Evolutionary conservation across 2,113 vertebrate species (phyloP).

Genomic region (Tragelaphus scriptus): DNA sequence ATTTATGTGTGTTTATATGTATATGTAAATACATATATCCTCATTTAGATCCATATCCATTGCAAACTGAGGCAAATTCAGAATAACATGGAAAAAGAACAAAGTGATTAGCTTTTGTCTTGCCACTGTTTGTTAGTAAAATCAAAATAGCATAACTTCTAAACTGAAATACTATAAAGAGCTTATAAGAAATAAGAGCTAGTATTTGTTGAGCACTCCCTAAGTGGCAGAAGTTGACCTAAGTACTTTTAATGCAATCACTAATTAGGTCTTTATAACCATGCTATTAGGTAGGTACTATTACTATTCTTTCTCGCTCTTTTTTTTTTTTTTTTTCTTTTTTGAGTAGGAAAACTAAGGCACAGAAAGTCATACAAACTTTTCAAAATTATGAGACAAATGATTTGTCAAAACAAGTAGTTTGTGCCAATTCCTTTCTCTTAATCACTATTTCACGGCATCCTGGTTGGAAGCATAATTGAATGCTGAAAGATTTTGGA

Average conservation of each 20-base stretch:
- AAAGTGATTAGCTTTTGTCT: neutral
- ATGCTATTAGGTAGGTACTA: neutral
- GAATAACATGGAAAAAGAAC: neutral
- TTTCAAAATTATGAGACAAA: neutral
- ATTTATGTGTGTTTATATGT: neutral
- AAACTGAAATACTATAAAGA: neutral
- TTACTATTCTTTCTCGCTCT: neutral
- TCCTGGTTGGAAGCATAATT: neutral
- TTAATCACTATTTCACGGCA: neutral
- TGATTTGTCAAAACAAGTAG: neutral
- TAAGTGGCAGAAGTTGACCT: neutral
- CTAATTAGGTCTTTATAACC: neutral
- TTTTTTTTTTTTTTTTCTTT: neutral
- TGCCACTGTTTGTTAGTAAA: neutral
- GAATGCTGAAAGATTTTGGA: neutral
- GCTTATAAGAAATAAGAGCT: neutral
- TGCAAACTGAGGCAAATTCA: slow-evolving; percentile 4
- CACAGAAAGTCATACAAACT: neutral
- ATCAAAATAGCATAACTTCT: neutral
- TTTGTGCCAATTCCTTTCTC: neutral
- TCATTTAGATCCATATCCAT: neutral
- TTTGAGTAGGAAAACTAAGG: neutral
- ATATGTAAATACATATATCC: neutral
- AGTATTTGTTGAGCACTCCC: neutral
- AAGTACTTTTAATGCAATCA: neutral